Evolutionary conservation across 2,113 vertebrate species (phyloP), one percentile per base, ranked within the genome.

Genomic region (Aptenodytes forsteri): DNA sequence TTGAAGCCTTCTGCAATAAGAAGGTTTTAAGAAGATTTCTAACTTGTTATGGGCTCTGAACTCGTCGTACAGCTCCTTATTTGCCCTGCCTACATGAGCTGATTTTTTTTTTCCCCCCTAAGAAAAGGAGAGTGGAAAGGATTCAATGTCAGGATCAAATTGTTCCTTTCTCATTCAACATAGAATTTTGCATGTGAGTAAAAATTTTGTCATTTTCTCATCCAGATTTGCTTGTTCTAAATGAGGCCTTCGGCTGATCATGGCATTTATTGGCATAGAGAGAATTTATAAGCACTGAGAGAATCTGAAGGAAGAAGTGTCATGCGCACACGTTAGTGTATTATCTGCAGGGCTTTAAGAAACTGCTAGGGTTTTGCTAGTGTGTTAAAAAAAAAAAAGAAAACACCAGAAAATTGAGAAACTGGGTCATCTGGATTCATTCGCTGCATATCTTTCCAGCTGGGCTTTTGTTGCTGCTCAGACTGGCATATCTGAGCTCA

Each of bases 361-460:
- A 89, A 13, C 69, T 82, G 93, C 84, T 76, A 50, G 30, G 61
- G 34, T 44, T 94, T 90, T 73, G 73, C 83, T 89, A 89, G 72
- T 23, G 4, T 19, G 9, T 67, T 4, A 46, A n/a, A 78, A 83
- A 73, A 86, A 40, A 49, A 65, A 23, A 12, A 22, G 8, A 42
- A 46, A 11, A 22, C 54, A 69, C 19, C 76, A 94, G 69, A 87
- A 96, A 92, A 91, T 7, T 25, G 78, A 95, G 81, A 96, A 97
- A 93, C 87, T 97, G 83, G 96, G 96, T 96, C 95, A 97, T 81
- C 79, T 79, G 84, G 86, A 92, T 97, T 97, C 58, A 26, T 91
- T 87, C 82, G 79, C 84, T 73, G 76, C 10, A 0, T 58, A 26
- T 94, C 71, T 87, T 94, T 90, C 83, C 93, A 94, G 90, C 85